Conservation (phyloP, 2,113 vertebrate species). For the Calyptommatus sinebrachiatus region DNA sequence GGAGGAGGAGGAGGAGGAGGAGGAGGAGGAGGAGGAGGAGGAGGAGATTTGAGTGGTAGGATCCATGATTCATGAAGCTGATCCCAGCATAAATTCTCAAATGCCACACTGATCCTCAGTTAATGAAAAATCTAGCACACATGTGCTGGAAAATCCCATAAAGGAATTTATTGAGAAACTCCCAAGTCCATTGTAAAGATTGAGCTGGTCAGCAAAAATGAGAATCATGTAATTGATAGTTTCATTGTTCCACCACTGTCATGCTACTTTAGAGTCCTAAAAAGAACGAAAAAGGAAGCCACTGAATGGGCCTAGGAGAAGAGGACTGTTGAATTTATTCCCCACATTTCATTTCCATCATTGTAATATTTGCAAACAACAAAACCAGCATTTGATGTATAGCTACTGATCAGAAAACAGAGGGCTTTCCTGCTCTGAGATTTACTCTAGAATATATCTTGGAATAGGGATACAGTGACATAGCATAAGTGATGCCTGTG, state of each 20-base stretch:
- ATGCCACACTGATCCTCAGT: constrained; percentile 1
- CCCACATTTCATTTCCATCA: neutral
- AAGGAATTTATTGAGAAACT: constrained; percentile 12
- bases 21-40: no score
- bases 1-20: no score
- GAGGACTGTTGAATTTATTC: neutral
- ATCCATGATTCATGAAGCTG: constrained; percentile 9
- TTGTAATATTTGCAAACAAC: neutral
- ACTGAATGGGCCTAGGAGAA: no score
- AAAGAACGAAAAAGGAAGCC: neutral
- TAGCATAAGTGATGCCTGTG: neutral
- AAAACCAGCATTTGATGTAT: neutral
- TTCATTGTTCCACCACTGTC: neutral
- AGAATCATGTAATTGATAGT: neutral
- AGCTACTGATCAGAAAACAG: no score
- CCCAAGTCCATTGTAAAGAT: constrained; percentile 7
- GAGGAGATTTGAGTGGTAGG: neutral
- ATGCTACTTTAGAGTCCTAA: neutral
- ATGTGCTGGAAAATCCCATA: constrained; percentile 8
- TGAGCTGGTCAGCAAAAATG: constrained; percentile 10
- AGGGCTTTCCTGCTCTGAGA: no score
- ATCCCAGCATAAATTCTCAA: neutral
- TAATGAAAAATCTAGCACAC: constrained; percentile 11
- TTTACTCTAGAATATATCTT: no score
- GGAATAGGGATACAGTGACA: no score